Conservation (phyloP, 2,113 vertebrate genomes). For the Sebastes schlegelii region DNA sequence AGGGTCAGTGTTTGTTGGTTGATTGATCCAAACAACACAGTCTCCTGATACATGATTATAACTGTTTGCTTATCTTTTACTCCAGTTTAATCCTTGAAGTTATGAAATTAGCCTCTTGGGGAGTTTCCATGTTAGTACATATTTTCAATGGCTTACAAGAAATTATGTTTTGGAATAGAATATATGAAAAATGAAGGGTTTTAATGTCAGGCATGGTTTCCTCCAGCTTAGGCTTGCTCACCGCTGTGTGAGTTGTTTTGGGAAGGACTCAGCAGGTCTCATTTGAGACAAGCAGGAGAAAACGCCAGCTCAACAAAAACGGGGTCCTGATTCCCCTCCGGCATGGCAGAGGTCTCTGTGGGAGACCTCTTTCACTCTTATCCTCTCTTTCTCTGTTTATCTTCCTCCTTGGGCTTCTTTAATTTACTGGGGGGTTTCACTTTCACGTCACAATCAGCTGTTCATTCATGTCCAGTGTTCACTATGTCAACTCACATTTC, state of each 20-base stretch:
- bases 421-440: not conserved
- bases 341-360: conserved; percentile 41
- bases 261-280: conserved; percentile 18
- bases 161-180: not conserved
- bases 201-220: not conserved
- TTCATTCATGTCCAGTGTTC: too few species aligned
- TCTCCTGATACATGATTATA: conserved; percentile 29
- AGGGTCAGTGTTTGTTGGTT: conserved; percentile 14
- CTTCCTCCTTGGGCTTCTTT: not conserved
- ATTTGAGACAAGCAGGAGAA: conserved; percentile 31
- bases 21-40: conserved; percentile 26
- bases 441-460: too few species aligned
- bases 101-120: not conserved
- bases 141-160: not conserved
- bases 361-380: conserved; percentile 13
- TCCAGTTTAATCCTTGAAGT: conserved; percentile 13
- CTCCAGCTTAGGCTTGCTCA: not conserved
- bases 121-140: not conserved
- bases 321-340: not conserved
- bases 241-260: not conserved
- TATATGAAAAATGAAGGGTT: not conserved
- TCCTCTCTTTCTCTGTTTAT: conserved; percentile 13
- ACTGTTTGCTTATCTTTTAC: conserved; percentile 4
- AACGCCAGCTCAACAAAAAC: conserved; percentile 42
- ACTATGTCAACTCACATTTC: too few species aligned